Evolutionary conservation across 2,113 vertebrate genomes (phyloP), one percentile per base, ranked within the genome.

Genomic region (Caranx ignobilis): DNA sequence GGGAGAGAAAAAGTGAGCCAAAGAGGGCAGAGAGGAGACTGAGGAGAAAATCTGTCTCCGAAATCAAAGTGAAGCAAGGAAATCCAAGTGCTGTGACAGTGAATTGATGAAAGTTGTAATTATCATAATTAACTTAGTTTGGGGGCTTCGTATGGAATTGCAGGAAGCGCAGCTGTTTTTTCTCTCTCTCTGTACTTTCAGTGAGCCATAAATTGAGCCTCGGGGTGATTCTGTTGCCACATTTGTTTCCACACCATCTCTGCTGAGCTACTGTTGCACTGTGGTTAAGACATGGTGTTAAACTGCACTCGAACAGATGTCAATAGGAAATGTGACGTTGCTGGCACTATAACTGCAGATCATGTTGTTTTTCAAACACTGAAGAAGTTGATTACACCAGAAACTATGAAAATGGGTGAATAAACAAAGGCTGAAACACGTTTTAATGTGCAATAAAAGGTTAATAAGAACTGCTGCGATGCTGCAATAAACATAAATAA

Each of bases 91-190:
- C 26, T 73, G 26, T 75, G 66, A 86, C 16, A 54, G 72, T 70
- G 76, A 82, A 74, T 81, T 78, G 60, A 75, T 83, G 75, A 86
- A 84, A 85, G 81, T 90, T 79, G 78, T 87, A 86, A 86, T 91
- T 91, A 84, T 85, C 55, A 52, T 76, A 35, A 81, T 84, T 76
- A 70, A 76, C 56, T 82, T 81, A 73, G 72, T 87, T 86, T 81
- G 41, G 50, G 50, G 80, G 74, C 69, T 77, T 86, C 75, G 55
- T 64, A 19, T 73, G 48, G 63, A 79, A 67, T 64, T 71, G 73
- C 60, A 77, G 81, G 82, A 78, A 86, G 85, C 54, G 31, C 70
- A 56, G 82, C 68, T 73, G 73, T 77, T 67, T 77, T 85, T 79
- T 71, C 65, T 83, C 26, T 26, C 68, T 63, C 69, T 63, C 19